Conservation (phyloP, 2,888 invertebrate species). For the Anticlea derivata region DNA sequence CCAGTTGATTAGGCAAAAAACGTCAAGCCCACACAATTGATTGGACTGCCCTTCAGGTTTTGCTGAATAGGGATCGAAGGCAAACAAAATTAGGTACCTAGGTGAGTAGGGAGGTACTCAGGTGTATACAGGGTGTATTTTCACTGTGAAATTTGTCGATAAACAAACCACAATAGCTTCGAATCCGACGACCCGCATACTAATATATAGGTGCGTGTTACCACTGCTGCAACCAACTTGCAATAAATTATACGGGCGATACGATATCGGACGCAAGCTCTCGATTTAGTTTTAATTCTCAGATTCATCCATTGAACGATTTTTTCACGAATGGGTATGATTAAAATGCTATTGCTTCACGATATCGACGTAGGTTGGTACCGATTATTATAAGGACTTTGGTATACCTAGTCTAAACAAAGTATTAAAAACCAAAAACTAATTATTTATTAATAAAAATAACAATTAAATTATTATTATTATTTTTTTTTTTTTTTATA, state of each 20-base stretch:
- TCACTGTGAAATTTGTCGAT: slow-evolving; percentile 61
- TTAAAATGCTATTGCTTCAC: too few relatives aligned
- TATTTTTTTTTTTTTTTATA: too few relatives aligned
- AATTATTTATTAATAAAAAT: too few relatives aligned
- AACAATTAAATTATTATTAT: too few relatives aligned
- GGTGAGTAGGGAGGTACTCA: neutral
- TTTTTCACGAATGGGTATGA: too few relatives aligned
- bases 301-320: too few relatives aligned
- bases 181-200: slow-evolving; percentile 52
- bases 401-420: too few relatives aligned
- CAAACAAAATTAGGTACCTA: slow-evolving; percentile 51
- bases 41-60: slow-evolving; percentile 27
- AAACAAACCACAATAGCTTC: slow-evolving; percentile 61
- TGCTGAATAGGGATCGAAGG: slow-evolving; percentile 36
- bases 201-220: slow-evolving; percentile 46
- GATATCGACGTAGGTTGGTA: too few relatives aligned
- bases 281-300: too few relatives aligned
- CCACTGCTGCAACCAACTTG: slow-evolving; percentile 28
- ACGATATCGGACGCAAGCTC: neutral
- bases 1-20: slow-evolving; percentile 28
- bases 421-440: too few relatives aligned
- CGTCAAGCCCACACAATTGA: slow-evolving; percentile 28
- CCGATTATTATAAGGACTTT: too few relatives aligned
- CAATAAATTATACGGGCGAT: neutral
- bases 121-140: slow-evolving; percentile 46